A percentile compares a stretch with the other conserved stretches of the same genome.
Conservation (phyloP, 2,888 invertebrate species). For the Suillia variegata region DNA sequence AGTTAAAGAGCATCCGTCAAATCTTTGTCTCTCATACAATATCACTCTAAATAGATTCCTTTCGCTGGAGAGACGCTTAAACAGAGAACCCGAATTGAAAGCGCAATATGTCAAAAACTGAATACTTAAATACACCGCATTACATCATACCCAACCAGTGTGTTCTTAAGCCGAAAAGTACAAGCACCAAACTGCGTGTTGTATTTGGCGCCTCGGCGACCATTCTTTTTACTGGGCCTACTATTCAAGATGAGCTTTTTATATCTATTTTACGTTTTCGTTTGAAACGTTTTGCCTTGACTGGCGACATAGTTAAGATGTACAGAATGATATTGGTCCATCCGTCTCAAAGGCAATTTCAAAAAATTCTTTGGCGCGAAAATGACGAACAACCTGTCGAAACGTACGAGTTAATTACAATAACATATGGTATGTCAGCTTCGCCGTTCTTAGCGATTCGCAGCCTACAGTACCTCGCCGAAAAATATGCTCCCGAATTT, state of each 20-base stretch:
- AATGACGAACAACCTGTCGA: neutral
- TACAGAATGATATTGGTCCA: neutral
- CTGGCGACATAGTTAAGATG: neutral
- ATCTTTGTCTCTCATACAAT: conserved; percentile 5
- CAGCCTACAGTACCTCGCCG: neutral
- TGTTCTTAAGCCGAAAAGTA: conserved; percentile 1
- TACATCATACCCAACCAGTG: conserved; percentile 5
- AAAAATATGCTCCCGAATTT: neutral
- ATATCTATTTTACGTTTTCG: neutral
- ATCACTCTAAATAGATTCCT: conserved; percentile 14
- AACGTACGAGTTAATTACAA: neutral
- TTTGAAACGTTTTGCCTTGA: neutral
- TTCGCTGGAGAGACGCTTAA: conserved; percentile 14
- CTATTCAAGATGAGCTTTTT: neutral
- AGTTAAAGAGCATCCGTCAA: neutral
- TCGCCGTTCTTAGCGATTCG: neutral
- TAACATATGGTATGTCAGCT: neutral
- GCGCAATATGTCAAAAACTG: neutral
- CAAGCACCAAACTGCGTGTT: neutral
- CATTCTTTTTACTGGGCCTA: neutral
- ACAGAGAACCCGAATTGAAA: neutral
- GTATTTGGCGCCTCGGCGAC: conserved; percentile 3
- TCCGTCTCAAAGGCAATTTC: neutral
- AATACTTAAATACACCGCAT: conserved; percentile 1
- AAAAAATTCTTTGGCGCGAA: neutral